A percentile compares a stretch with the other conserved stretches of the same genome.
Evolutionary conservation across 2,888 invertebrate species (phyloP).

Genomic region (Allacma fusca): DNA sequence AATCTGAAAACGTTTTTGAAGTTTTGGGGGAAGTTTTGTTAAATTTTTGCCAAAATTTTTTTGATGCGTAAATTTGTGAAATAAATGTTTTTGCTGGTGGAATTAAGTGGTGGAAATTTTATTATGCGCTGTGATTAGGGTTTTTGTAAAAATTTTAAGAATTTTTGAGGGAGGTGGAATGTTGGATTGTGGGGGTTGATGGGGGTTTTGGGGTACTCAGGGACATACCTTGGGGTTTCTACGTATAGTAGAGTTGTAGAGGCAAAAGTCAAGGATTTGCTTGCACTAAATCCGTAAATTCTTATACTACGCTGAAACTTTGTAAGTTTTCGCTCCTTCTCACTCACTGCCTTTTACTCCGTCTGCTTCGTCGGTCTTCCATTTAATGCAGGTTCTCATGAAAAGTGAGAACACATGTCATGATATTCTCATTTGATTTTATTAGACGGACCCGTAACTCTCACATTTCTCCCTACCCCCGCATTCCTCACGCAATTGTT

Average conservation of each 20-base stretch:
- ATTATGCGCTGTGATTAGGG: too few relatives aligned
- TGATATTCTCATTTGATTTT: constrained; percentile 1
- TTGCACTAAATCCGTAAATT: background rate
- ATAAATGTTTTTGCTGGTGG: too few relatives aligned
- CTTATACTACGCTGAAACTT: background rate
- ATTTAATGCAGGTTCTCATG: background rate
- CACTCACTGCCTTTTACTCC: background rate
- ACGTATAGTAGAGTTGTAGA: background rate
- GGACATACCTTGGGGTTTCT: background rate
- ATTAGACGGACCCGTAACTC: background rate
- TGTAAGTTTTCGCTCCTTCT: background rate
- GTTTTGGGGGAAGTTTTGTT: too few relatives aligned
- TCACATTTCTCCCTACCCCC: background rate
- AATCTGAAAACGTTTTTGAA: too few relatives aligned
- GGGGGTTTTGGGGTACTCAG: too few relatives aligned
- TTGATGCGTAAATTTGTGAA: too few relatives aligned
- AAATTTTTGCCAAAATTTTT: too few relatives aligned
- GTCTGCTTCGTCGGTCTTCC: background rate
- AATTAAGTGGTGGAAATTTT: too few relatives aligned
- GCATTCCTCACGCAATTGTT: background rate
- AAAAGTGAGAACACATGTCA: constrained; percentile 16
- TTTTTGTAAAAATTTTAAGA: too few relatives aligned
- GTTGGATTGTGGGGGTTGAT: too few relatives aligned
- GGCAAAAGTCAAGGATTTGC: constrained; percentile 4
- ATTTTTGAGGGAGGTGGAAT: too few relatives aligned